A percentile compares a stretch with the other conserved stretches of the same genome.
phyloP scores from a whole-genome alignment of 1,140 invertebrate genomes.

The Trinorchestia longiramus region DNA sequence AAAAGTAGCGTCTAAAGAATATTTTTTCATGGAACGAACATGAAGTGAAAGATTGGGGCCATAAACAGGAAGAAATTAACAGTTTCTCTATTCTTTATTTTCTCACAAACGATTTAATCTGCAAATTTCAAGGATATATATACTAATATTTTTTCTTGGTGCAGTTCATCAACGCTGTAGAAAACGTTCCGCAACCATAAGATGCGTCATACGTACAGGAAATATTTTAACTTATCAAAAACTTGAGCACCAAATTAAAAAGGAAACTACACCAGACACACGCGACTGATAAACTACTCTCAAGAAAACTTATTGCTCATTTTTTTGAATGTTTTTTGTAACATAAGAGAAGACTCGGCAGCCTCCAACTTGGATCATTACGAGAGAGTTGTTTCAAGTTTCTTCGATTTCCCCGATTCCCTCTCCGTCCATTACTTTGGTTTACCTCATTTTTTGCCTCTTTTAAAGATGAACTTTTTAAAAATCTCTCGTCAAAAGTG shows the following conservation, averaged over 20 bases:
- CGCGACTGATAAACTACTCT: not conserved
- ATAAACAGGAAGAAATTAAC: too few relatives aligned
- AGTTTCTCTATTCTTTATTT: too few relatives aligned
- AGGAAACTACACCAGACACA: not conserved
- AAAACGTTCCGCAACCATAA: too few relatives aligned
- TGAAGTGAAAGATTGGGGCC: too few relatives aligned
- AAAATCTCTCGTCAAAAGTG: not conserved
- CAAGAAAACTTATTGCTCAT: not conserved
- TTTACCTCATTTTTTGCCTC: not conserved
- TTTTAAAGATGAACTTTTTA: not conserved
- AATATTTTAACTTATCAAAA: not conserved
- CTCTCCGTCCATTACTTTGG: not conserved
- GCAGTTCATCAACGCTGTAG: too few relatives aligned
- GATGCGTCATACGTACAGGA: not conserved
- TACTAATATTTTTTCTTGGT: too few relatives aligned
- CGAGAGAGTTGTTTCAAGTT: not conserved
- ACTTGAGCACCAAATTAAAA: not conserved
- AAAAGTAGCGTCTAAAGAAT: too few relatives aligned
- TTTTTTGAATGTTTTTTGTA: not conserved
- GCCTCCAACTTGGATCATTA: slow-evolving; percentile 6
- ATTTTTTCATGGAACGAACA: too few relatives aligned
- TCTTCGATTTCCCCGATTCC: not conserved
- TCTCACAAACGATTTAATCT: too few relatives aligned
- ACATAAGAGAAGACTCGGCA: not conserved
- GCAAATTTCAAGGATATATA: too few relatives aligned